Evolutionary conservation across 1,140 invertebrate species (phyloP).

Genomic region (Caenorhabditis inopinata): DNA sequence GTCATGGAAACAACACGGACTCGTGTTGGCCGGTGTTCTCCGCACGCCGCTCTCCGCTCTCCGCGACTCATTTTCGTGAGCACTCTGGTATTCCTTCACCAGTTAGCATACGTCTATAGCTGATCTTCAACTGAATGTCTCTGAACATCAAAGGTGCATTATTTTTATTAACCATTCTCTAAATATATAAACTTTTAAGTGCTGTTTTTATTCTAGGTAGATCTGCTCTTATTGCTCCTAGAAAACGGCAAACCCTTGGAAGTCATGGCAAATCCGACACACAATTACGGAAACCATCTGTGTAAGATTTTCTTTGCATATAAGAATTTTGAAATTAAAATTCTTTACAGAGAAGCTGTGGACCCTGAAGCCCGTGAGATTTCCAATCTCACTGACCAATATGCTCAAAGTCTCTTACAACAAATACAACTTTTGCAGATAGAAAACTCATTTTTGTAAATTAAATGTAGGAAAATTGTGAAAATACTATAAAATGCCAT

Average conservation of each 20-base stretch:
- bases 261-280: background rate
- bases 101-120: background rate
- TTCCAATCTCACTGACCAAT: constrained; percentile 10
- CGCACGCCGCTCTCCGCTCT: background rate
- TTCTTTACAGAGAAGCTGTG: background rate
- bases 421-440: constrained; percentile 32
- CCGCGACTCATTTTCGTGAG: constrained; percentile 10
- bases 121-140: background rate
- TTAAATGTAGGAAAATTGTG: too few species aligned
- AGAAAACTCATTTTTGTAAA: constrained; percentile 3
- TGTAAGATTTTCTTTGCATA: constrained; percentile 1
- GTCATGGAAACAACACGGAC: background rate
- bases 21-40: background rate
- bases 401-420: constrained; percentile 1
- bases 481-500: background rate
- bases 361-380: background rate
- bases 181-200: too few species aligned
- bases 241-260: background rate
- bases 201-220: background rate
- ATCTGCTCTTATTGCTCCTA: background rate
- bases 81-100: background rate
- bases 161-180: too few species aligned
- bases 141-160: background rate
- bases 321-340: background rate
- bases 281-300: background rate